Conservation (phyloP, 2,888 invertebrate species). For the Drosophila villosipedis region DNA sequence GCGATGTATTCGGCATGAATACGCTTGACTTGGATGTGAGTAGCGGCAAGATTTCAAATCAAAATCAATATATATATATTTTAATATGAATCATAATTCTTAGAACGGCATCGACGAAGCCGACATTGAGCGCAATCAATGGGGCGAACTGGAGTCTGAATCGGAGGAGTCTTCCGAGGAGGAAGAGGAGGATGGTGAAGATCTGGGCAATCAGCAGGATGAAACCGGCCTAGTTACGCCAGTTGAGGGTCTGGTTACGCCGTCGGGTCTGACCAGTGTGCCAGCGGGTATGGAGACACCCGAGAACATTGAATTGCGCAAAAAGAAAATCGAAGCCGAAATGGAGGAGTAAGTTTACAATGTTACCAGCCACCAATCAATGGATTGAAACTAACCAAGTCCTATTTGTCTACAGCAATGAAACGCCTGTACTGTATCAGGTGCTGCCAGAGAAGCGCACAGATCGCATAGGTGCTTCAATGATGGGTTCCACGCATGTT, state of each 20-base stretch:
- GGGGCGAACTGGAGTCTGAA: constrained; percentile 99
- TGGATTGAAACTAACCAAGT: constrained; percentile 9
- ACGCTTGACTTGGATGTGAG: constrained; percentile 90
- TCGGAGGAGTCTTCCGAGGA: constrained; percentile 88
- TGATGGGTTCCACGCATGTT: constrained; percentile 99
- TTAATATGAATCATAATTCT: not conserved
- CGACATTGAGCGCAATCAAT: constrained; percentile 96
- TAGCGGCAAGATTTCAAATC: not conserved
- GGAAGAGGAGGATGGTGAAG: constrained; percentile 88
- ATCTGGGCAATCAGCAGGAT: constrained; percentile 87
- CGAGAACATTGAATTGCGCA: constrained; percentile 98
- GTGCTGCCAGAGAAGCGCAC: constrained; percentile 97
- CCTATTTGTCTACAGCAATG: constrained; percentile 87
- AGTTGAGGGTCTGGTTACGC: constrained; percentile 97
- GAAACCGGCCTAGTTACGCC: constrained; percentile 96
- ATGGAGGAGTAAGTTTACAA: constrained; percentile 92
- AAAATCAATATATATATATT: not conserved
- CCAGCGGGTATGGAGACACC: constrained; percentile 99
- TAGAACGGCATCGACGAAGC: constrained; percentile 91
- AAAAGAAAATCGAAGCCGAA: constrained; percentile 97
- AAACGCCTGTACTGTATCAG: constrained; percentile 97
- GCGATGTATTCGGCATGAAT: constrained; percentile 98
- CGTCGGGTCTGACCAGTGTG: constrained; percentile 95
- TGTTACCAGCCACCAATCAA: too few relatives aligned
- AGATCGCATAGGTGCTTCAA: constrained; percentile 94